Conservation (phyloP, 2,797 vertebrate species). For the Hyperoplus lanceolatus region DNA sequence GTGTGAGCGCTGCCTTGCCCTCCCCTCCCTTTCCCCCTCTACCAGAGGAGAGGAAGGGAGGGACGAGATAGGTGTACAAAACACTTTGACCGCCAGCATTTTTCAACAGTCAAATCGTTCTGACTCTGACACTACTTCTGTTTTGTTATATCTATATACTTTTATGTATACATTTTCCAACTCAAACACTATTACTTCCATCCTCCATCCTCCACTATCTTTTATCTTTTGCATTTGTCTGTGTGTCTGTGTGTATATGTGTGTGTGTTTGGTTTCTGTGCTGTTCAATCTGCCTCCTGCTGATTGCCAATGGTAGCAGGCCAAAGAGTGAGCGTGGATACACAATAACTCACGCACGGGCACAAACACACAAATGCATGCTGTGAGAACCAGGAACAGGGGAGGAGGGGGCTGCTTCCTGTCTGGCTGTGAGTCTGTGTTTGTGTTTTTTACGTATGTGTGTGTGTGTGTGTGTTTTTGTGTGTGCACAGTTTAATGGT, state of each 20-base stretch:
- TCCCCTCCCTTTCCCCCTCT: background rate
- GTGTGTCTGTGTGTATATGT: background rate
- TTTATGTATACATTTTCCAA: conserved; percentile 28
- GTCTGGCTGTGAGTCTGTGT: conserved; percentile 41
- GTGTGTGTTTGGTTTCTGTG: conserved; percentile 23
- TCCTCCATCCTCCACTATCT: conserved; percentile 26
- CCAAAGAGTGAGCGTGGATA: background rate
- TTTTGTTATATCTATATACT: conserved; percentile 28
- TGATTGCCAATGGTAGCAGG: conserved; percentile 61
- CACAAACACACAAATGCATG: conserved; percentile 22
- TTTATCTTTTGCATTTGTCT: conserved; percentile 27
- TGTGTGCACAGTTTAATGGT: conserved; percentile 25
- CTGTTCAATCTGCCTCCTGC: conserved; percentile 61
- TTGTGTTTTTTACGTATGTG: conserved; percentile 23
- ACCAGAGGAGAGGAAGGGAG: conserved; percentile 53
- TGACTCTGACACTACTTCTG: background rate
- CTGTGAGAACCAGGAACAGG: conserved; percentile 74
- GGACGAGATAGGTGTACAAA: conserved; percentile 49
- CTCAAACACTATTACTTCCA: conserved; percentile 34
- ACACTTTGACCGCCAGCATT: conserved; percentile 60
- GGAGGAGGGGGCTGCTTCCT: conserved; percentile 61
- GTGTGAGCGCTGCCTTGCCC: background rate
- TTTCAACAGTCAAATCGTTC: conserved; percentile 59
- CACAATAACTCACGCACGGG: conserved; percentile 29
- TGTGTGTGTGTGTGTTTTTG: conserved; percentile 35